Conservation (phyloP, 2,113 vertebrate species). For the Plestiodon gilberti region DNA sequence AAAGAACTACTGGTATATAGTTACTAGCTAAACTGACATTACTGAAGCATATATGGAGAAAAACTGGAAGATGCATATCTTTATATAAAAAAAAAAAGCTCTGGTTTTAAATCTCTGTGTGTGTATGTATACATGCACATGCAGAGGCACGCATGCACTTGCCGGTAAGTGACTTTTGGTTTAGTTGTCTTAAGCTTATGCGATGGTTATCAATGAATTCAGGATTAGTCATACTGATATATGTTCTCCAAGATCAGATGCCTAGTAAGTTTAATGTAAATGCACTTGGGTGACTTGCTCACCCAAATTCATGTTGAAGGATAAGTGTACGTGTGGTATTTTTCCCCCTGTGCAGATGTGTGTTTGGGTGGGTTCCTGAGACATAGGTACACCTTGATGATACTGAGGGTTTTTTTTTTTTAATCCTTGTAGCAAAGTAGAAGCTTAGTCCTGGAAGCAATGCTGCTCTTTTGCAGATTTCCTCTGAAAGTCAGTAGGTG, state of each 20-base stretch:
- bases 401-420: not conserved
- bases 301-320: constrained; percentile 13
- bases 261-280: not conserved
- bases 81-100: not conserved
- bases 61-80: constrained; percentile 17
- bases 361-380: fast-evolving
- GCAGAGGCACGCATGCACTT: no score
- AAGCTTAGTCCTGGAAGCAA: constrained; percentile 2
- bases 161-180: no score
- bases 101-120: not conserved
- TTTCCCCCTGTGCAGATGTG: not conserved
- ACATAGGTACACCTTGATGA: fast-evolving
- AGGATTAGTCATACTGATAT: not conserved
- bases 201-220: not conserved
- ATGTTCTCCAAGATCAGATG: not conserved
- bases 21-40: constrained; percentile 31
- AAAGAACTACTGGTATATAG: constrained; percentile 49
- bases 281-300: not conserved
- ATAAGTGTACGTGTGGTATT: not conserved
- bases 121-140: not conserved
- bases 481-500: constrained; percentile 21
- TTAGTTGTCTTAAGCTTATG: not conserved
- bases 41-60: constrained; percentile 56
- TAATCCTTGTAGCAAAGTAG: constrained; percentile 28
- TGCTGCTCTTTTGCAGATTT: not conserved